Conservation (phyloP, 1,140 invertebrate species). For the Elymnias hypermnestra region DNA sequence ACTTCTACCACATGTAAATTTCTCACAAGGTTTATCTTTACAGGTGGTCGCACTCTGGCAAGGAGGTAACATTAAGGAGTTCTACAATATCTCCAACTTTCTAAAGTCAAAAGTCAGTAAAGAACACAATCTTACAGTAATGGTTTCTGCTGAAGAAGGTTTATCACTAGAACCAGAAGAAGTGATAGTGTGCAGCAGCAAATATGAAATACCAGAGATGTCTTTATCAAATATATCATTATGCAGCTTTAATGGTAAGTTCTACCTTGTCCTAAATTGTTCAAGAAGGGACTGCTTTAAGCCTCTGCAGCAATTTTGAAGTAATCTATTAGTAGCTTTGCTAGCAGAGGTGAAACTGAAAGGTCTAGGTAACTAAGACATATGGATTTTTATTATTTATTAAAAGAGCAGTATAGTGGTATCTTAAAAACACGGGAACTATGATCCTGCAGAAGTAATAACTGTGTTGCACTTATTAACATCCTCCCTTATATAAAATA, state of each 20-base stretch:
- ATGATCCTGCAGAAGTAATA: too few species aligned
- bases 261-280: neutral
- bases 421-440: too few species aligned
- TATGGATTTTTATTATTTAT: too few species aligned
- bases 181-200: conserved; percentile 41
- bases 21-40: too few species aligned
- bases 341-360: too few species aligned
- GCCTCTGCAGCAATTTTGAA: neutral
- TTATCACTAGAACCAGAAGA: conserved; percentile 49
- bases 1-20: too few species aligned
- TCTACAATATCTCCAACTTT: conserved; percentile 44
- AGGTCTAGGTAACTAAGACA: too few species aligned
- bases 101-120: conserved; percentile 30
- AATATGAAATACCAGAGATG: conserved; percentile 54
- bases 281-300: neutral
- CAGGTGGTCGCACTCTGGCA: conserved; percentile 60
- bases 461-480: too few species aligned
- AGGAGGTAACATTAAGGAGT: conserved; percentile 47
- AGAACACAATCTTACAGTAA: conserved; percentile 39
- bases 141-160: conserved; percentile 50
- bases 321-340: too few species aligned
- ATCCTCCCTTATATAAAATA: too few species aligned
- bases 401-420: too few species aligned
- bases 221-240: conserved; percentile 50
- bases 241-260: conserved; percentile 48